These are phyloP conservation scores for Morone chrysops DNA, from an alignment of 2,113 vertebrate species.

Conservation along the genomic window DNA sequence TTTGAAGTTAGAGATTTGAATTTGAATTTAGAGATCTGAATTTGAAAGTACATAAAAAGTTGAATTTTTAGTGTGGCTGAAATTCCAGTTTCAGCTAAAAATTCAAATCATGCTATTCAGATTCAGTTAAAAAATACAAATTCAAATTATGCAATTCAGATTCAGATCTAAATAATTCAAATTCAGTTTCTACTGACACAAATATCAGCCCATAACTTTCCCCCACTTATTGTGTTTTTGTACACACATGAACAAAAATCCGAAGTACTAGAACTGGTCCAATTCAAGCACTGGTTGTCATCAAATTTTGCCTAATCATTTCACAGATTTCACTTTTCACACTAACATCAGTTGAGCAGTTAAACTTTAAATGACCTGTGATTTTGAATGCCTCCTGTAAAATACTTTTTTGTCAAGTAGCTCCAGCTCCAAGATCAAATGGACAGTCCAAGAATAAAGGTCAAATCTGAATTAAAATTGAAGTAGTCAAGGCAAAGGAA, in stretches of 20 bases:
- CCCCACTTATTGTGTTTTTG: background rate
- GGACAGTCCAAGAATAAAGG: background rate
- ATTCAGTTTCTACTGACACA: too few relatives aligned
- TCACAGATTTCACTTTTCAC: background rate
- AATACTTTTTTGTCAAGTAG: slow-evolving; percentile 2
- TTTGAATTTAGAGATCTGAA: too few relatives aligned
- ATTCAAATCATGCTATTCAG: too few relatives aligned
- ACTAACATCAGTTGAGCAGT: background rate
- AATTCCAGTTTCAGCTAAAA: too few relatives aligned
- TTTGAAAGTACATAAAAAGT: too few relatives aligned
- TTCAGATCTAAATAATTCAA: too few relatives aligned
- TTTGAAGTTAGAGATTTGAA: too few relatives aligned
- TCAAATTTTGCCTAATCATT: background rate
- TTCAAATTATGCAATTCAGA: too few relatives aligned
- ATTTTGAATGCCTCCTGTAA: background rate
- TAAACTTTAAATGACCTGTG: background rate
- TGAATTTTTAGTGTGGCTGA: too few relatives aligned
- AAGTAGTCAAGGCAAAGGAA: background rate
- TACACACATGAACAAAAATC: background rate
- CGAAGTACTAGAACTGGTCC: background rate
- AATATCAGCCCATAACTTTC: too few relatives aligned
- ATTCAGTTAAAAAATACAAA: too few relatives aligned
- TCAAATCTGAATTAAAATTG: slow-evolving; percentile 31
- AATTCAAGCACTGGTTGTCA: background rate
- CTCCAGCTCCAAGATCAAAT: background rate